These are phyloP conservation scores for Ammodramus savannarum DNA, from an alignment of 2,113 vertebrate species.

Conservation along the genomic window DNA sequence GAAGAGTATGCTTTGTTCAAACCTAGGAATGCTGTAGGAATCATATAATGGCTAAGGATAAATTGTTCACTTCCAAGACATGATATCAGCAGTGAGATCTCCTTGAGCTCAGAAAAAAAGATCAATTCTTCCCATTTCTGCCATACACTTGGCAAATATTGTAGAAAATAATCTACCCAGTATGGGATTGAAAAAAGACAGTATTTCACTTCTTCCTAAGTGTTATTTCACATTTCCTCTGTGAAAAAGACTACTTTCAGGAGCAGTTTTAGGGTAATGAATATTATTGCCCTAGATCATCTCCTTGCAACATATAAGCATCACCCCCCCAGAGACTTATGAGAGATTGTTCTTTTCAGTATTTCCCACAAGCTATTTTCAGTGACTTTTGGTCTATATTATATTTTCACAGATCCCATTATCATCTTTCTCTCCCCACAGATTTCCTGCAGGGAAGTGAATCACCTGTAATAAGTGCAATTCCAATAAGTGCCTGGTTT, in stretches of 20 bases:
- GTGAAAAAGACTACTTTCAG: neutral
- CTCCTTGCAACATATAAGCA: neutral
- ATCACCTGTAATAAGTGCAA: neutral
- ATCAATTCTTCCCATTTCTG: neutral
- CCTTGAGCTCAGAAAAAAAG: neutral
- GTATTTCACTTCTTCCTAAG: neutral
- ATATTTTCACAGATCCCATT: neutral
- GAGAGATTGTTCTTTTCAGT: neutral
- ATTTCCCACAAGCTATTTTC: neutral
- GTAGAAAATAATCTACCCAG: neutral
- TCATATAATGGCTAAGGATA: neutral
- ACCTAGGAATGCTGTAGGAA: neutral
- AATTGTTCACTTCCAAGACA: neutral
- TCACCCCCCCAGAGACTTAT: neutral
- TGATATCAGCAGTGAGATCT: neutral
- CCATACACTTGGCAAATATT: accelerated
- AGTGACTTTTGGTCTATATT: neutral
- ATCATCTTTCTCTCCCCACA: neutral
- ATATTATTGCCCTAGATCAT: neutral
- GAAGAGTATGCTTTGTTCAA: neutral
- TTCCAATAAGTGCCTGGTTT: neutral
- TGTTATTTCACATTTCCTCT: neutral
- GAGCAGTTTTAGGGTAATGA: neutral
- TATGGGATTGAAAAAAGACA: neutral
- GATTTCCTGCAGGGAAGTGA: neutral